These are phyloP conservation scores for Phylloscopus collybita DNA, from an alignment of 2,797 vertebrate genomes.

Conservation along the genomic window DNA sequence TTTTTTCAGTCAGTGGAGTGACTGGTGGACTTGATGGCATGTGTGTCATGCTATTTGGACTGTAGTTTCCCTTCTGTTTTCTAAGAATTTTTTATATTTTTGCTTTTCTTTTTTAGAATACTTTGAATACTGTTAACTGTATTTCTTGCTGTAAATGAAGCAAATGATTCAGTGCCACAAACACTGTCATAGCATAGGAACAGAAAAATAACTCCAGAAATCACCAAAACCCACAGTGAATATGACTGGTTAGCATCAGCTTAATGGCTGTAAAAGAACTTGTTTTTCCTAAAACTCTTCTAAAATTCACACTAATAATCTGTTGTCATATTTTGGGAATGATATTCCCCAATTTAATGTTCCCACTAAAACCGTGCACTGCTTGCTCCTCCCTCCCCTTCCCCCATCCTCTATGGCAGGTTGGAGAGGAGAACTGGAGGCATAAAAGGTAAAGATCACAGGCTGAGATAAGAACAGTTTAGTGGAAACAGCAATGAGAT, in stretches of 20 bases:
- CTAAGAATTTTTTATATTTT: background rate
- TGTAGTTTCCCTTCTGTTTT: constrained; percentile 8
- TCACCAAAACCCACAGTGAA: background rate
- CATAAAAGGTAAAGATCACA: background rate
- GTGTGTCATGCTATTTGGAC: background rate
- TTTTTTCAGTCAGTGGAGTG: background rate
- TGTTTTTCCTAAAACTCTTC: background rate
- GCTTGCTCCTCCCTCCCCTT: background rate
- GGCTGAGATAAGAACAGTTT: background rate
- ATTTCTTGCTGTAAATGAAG: constrained; percentile 32
- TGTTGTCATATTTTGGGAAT: rapidly evolving
- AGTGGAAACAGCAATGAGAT: background rate
- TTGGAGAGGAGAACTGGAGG: background rate
- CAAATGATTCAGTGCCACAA: constrained; percentile 16
- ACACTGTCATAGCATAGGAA: background rate
- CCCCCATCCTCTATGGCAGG: background rate
- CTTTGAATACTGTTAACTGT: constrained; percentile 15
- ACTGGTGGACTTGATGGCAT: background rate
- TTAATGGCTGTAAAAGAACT: background rate
- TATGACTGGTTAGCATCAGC: background rate
- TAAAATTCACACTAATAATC: background rate
- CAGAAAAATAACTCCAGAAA: constrained; percentile 13
- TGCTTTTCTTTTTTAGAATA: background rate
- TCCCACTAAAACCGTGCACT: background rate
- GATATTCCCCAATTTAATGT: background rate